A percentile compares a stretch with the other conserved stretches of the same genome.
These are phyloP conservation scores for Coreoperca whiteheadi DNA, from an alignment of 2,113 vertebrate genomes.

Conservation along the genomic window DNA sequence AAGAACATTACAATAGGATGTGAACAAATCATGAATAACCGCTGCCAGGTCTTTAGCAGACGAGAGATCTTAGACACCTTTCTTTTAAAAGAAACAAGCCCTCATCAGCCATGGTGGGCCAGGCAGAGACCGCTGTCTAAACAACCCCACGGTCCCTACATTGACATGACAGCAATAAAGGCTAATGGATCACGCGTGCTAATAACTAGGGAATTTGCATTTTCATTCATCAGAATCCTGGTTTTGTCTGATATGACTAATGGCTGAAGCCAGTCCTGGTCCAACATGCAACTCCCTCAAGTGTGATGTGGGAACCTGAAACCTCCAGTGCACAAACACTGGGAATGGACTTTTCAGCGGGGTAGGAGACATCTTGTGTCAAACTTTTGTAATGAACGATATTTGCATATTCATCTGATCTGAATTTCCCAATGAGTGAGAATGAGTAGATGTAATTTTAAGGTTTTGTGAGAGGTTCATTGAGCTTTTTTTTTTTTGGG, in stretches of 20 bases:
- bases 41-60: not conserved
- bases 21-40: slow-evolving; percentile 25
- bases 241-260: not conserved
- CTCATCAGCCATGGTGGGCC: not conserved
- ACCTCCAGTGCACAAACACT: not conserved
- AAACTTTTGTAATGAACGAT: not conserved
- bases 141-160: not conserved
- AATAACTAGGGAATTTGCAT: not conserved
- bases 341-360: not conserved
- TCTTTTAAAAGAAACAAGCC: not conserved
- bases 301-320: not conserved
- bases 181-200: too few species aligned
- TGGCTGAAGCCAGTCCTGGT: not conserved
- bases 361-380: too few species aligned
- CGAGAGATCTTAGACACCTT: not conserved
- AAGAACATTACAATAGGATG: not conserved
- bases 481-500: too few species aligned
- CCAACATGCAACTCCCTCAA: not conserved
- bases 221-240: not conserved
- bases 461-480: too few species aligned
- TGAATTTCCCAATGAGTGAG: not conserved
- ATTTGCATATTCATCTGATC: not conserved
- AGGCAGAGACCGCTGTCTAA: not conserved
- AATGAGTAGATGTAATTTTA: too few species aligned
- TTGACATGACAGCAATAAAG: not conserved